Evolutionary conservation across 2,797 vertebrate species (phyloP).

Genomic region (Amblyopsis hoosieri): DNA sequence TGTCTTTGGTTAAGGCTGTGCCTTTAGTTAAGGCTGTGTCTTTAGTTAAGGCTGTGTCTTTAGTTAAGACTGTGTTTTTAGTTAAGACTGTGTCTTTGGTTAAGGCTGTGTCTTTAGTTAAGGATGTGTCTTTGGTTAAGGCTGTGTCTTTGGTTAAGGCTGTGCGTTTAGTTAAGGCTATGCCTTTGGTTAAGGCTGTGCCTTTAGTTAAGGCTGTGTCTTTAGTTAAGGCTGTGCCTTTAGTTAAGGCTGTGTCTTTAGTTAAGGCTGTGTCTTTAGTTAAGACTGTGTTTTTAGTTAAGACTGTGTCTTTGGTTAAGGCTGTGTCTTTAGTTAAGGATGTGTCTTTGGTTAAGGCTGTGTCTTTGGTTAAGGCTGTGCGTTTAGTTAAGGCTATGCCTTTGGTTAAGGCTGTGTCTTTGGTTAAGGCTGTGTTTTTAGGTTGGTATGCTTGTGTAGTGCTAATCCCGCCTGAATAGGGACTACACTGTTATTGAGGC

Average conservation of each 20-base stretch:
- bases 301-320: too few relatives aligned
- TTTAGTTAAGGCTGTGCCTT: too few relatives aligned
- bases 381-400: constrained; percentile 37
- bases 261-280: constrained; percentile 35
- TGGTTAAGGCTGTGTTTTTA: constrained; percentile 45
- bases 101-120: constrained; percentile 40
- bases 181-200: too few relatives aligned
- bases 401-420: constrained; percentile 53
- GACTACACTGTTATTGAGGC: constrained; percentile 59
- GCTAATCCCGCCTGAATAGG: constrained; percentile 65
- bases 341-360: constrained; percentile 33
- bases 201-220: too few relatives aligned
- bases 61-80: constrained; percentile 17
- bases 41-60: neutral
- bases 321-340: constrained; percentile 37
- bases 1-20: neutral
- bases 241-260: too few relatives aligned
- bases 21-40: constrained; percentile 50
- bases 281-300: constrained; percentile 44
- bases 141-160: too few relatives aligned
- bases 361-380: neutral
- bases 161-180: constrained; percentile 13
- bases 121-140: constrained; percentile 55
- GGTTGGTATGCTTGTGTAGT: constrained; percentile 41
- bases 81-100: constrained; percentile 55